Conservation (phyloP, 2,888 invertebrate species). For the Macrophya alboannulata region DNA sequence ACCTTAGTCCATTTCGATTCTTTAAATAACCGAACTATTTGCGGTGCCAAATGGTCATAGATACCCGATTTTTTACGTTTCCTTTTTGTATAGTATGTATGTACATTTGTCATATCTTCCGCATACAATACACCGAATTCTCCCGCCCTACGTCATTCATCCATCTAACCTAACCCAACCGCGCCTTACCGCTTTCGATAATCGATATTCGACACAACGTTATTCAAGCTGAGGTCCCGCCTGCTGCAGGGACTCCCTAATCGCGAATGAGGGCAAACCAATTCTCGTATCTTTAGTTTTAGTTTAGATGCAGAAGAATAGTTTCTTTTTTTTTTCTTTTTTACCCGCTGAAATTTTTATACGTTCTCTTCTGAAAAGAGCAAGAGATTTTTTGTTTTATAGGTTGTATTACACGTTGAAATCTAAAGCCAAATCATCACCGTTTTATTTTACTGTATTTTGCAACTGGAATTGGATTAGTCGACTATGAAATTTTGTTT, state of each 20-base stretch:
- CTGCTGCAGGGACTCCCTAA: neutral
- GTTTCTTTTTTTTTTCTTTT: neutral
- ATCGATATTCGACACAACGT: slow-evolving; percentile 20
- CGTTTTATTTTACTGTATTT: no score
- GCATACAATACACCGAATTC: no score
- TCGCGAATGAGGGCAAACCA: slow-evolving; percentile 18
- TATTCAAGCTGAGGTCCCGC: neutral
- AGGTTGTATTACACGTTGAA: no score
- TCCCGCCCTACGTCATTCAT: neutral
- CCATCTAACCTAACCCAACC: neutral
- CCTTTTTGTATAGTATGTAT: no score
- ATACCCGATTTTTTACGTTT: neutral
- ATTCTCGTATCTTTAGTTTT: neutral
- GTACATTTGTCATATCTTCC: neutral
- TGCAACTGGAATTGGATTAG: no score
- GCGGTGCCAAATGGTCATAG: neutral
- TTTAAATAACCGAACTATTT: neutral
- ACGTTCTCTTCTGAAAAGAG: no score
- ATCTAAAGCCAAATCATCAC: no score
- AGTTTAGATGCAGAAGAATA: neutral
- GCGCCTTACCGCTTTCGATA: neutral
- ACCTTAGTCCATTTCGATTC: neutral
- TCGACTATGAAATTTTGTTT: no score
- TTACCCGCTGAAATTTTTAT: no score
- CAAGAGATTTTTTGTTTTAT: no score